Percentiles rank a stretch among this genome's conserved stretches.
These are phyloP conservation scores for Nomada fucata DNA, from an alignment of 2,888 invertebrate species.

Conservation along the genomic window DNA sequence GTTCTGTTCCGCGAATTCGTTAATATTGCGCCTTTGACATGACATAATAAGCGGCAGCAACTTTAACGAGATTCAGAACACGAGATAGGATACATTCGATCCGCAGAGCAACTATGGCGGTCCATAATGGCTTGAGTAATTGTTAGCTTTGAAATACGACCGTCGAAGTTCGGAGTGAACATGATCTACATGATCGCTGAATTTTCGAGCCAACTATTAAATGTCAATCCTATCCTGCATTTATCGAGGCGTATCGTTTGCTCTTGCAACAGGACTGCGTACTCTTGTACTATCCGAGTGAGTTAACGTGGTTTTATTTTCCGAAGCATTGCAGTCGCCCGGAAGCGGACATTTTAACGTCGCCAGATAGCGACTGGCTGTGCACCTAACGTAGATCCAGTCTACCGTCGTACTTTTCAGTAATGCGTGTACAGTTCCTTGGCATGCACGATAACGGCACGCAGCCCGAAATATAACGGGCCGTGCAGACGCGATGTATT, in stretches of 20 bases:
- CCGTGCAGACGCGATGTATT: slow-evolving; percentile 6
- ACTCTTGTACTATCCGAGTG: too few relatives aligned
- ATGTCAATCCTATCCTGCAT: background rate
- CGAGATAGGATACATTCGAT: slow-evolving; percentile 7
- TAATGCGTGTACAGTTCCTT: background rate
- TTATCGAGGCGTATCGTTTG: background rate
- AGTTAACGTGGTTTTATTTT: background rate
- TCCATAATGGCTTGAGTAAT: background rate
- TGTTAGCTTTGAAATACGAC: slow-evolving; percentile 24
- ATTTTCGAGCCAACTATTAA: background rate
- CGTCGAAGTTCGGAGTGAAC: background rate
- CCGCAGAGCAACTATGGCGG: background rate
- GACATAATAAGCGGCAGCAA: background rate
- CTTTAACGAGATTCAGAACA: slow-evolving; percentile 46
- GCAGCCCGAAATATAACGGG: slow-evolving; percentile 22
- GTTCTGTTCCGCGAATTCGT: too few relatives aligned
- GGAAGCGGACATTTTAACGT: background rate
- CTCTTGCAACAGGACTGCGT: background rate
- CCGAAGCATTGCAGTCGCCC: background rate
- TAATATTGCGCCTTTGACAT: background rate
- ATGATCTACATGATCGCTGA: background rate
- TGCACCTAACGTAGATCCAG: background rate
- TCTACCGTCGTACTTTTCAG: slow-evolving; percentile 19
- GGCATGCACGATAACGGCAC: slow-evolving; percentile 10
- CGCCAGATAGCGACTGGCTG: background rate